Conservation (phyloP, 2,797 vertebrate species). For the Perodicticus potto region DNA sequence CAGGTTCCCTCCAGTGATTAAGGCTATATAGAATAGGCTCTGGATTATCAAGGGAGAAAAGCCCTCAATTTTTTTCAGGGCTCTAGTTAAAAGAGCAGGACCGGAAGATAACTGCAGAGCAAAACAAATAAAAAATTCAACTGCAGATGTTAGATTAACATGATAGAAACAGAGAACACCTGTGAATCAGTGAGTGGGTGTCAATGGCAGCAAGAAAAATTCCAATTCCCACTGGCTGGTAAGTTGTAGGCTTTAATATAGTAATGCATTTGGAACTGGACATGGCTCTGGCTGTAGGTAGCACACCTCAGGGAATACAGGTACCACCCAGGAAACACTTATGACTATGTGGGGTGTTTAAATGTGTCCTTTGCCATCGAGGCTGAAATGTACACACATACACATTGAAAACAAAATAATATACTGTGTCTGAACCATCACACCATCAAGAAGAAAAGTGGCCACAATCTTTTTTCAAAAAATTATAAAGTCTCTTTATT, state of each 20-base stretch:
- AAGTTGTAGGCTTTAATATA: neutral
- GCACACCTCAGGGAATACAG: neutral
- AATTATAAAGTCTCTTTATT: neutral
- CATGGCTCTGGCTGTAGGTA: neutral
- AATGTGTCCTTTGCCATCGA: slow-evolving; percentile 5
- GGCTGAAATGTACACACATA: neutral
- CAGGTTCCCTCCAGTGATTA: neutral
- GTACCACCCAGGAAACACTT: neutral
- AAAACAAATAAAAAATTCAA: neutral
- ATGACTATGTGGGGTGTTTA: neutral
- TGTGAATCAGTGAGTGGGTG: neutral
- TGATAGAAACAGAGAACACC: neutral
- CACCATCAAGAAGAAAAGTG: neutral
- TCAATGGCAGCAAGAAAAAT: neutral
- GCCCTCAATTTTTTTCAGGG: neutral
- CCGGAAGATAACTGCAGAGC: neutral
- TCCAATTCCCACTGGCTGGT: neutral
- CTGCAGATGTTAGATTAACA: neutral
- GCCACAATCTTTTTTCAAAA: neutral
- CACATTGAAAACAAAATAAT: neutral
- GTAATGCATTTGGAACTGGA: neutral
- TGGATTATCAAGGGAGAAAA: neutral
- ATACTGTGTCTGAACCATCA: neutral
- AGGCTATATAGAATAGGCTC: neutral
- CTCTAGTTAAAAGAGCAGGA: neutral